These are phyloP conservation scores for Pollenia griseotomentosa DNA, from an alignment of 2,888 invertebrate genomes.

Conservation along the genomic window DNA sequence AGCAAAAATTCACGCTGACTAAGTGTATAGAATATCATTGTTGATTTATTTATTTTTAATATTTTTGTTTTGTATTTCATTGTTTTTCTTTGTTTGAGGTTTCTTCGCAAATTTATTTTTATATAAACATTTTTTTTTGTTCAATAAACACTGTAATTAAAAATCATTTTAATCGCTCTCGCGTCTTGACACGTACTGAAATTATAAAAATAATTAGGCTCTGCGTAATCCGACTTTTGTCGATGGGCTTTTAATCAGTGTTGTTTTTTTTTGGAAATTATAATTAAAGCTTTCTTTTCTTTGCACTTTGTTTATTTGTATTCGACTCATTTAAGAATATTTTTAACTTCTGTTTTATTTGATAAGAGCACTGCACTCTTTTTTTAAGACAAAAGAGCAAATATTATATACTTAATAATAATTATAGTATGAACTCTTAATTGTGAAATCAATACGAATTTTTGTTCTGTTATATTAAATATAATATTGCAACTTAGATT, in stretches of 20 bases:
- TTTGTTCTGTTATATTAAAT: too few relatives aligned
- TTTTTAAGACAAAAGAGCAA: background rate
- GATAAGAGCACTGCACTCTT: constrained; percentile 40
- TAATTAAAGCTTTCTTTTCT: constrained; percentile 47
- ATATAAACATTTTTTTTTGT: background rate
- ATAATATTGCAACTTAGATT: too few relatives aligned
- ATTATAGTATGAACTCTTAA: background rate
- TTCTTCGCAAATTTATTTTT: background rate
- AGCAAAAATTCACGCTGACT: constrained; percentile 41
- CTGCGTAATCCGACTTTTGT: constrained; percentile 3
- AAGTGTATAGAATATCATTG: constrained; percentile 23
- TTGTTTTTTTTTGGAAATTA: constrained; percentile 8
- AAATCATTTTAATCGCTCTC: constrained; percentile 19
- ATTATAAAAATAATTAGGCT: background rate
- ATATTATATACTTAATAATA: background rate
- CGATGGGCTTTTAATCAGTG: constrained; percentile 52
- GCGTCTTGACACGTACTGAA: constrained; percentile 47
- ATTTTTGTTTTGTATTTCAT: constrained; percentile 18
- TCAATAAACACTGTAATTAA: background rate
- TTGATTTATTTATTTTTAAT: constrained; percentile 27
- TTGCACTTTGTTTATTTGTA: constrained; percentile 16
- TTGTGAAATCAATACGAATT: background rate
- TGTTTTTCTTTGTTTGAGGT: constrained; percentile 46
- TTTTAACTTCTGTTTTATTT: background rate
- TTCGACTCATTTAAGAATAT: constrained; percentile 11